phyloP scores from a whole-genome alignment of 2,888 invertebrate species.

The Dusona sp. region DNA sequence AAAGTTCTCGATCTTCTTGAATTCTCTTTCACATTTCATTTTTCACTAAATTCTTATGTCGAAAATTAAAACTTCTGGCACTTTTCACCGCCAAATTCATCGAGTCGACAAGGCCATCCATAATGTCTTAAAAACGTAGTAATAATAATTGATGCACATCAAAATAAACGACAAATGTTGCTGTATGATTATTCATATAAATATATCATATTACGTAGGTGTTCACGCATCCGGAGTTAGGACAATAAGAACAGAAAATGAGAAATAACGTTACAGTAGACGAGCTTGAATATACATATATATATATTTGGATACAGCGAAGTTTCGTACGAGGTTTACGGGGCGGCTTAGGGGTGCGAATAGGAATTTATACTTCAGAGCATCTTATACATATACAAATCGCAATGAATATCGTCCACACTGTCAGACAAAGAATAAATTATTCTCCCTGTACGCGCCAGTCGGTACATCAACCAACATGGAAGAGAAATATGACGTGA shows the following conservation, averaged over 20 bases:
- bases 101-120: no score
- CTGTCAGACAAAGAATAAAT: slow-evolving; percentile 73
- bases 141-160: no score
- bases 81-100: no score
- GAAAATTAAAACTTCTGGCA: no score
- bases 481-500: slow-evolving; percentile 72
- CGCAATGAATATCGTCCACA: slow-evolving; percentile 52
- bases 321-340: slow-evolving; percentile 4
- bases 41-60: no score
- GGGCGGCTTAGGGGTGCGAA: slow-evolving; percentile 59
- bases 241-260: slow-evolving; percentile 35
- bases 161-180: not conserved
- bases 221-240: slow-evolving; percentile 35
- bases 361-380: slow-evolving; percentile 67
- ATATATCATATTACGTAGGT: slow-evolving; percentile 32
- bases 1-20: no score
- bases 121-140: no score
- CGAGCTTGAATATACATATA: slow-evolving; percentile 21
- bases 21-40: no score
- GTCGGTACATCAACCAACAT: slow-evolving; percentile 62
- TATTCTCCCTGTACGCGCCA: slow-evolving; percentile 64
- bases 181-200: slow-evolving; percentile 6
- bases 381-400: slow-evolving; percentile 16
- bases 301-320: slow-evolving; percentile 21
- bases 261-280: slow-evolving; percentile 27